Base-by-base conservation (phyloP, 2,888 invertebrate species). In the Oxycera nigricornis region DNA sequence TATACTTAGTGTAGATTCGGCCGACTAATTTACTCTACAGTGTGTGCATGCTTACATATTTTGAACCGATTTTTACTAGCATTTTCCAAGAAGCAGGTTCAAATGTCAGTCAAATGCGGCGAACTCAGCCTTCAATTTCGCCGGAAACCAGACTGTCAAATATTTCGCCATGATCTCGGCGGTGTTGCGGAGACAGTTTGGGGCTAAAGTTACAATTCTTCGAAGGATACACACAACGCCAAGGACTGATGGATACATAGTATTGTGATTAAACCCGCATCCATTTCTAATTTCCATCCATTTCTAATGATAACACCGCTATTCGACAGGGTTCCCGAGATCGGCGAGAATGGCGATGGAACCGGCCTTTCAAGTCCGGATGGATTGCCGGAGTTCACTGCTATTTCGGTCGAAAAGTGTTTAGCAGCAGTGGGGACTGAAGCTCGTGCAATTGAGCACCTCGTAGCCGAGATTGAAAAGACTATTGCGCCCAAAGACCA, bases 391-490 rank as follows among this genome's bases (percentile, higher is more conserved):
- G 91, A 94, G 81, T 96, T 96, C 82, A 91, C 90, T 80, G 89
- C 90, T 76, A 87, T 96, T 22, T 91, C 92, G 1, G 91, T 94
- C 61, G 94, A 95, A 83, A 93, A 93, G 84, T 95, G 95, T 82
- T 88, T 94, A 75, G 92, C 92, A 1, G 92, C 94, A 3, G 91
- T 96, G 78, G 94, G 93, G 31, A 94, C 92, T 82, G 91, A 94
- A 80, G 90, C 94, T 0, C 86, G 94, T 35, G 92, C 94, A 74
- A 93, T 93, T 81, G 96, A 97, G 84, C 90, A 91, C 79, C 89
- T 90, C 17, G 88, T 95, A 0, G 88, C 88, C 81, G 87, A 89
- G 46, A 85, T 95, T 67, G 95, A 94, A 81, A 86, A 88, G 68
- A 84, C 86, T 39, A 80, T 91, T 24, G 78, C 80, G 0, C 78